Base-by-base conservation (phyloP, 30 jellyfish, hydroid and myxozoan genomes). In the Cassiopea xamachana region DNA sequence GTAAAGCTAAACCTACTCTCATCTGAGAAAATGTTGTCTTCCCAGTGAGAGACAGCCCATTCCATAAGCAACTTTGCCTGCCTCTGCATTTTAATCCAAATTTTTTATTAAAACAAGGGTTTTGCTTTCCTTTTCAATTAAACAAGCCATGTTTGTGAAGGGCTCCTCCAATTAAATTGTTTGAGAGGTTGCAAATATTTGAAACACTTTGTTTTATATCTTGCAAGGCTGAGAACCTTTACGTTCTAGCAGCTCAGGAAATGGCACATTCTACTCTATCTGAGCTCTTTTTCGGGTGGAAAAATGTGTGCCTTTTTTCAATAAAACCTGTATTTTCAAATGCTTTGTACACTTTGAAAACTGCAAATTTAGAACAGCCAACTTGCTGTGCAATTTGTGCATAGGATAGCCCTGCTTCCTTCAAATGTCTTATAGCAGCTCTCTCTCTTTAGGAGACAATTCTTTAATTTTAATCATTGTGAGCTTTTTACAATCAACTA, bases 321-420 rank as follows among this genome's bases (percentile, higher is more conserved):
- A 69, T n/a, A 19, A 1, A 69, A 44, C 79, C 79, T 44, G 79
- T 69, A 69, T 69, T 69, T n/a, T n/a, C 48, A 44, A n/a, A 69
- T 69, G 15, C 10, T 69, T 69, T 69, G 15, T 8, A n/a, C 7
- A 69, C 48, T 14, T 69, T 69, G 79, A 69, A 69, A 0, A 16
- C 79, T 69, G 79, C 79, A n/a, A 16, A 69, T 44, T 69, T 69
- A 69, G 16, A 6, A 14, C 79, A 69, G 79, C 79, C 1, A 69
- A 69, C 79, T 69, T 69, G 79, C 79, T 69, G 16, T 16, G 48
- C 79, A 69, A 69, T 6, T 69, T 69, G 7, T 19, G 16, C 79
- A 69, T 69, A 69, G 48, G 48, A 69, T 7, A 69, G 79, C 46
- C 79, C 48, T 6, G 15, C 16, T 69, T 69, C 79, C 48, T 16